A percentile compares a stretch with the other conserved stretches of the same genome.
phyloP scores from a whole-genome alignment of 2,888 invertebrate genomes.

The Apodemia zela region DNA sequence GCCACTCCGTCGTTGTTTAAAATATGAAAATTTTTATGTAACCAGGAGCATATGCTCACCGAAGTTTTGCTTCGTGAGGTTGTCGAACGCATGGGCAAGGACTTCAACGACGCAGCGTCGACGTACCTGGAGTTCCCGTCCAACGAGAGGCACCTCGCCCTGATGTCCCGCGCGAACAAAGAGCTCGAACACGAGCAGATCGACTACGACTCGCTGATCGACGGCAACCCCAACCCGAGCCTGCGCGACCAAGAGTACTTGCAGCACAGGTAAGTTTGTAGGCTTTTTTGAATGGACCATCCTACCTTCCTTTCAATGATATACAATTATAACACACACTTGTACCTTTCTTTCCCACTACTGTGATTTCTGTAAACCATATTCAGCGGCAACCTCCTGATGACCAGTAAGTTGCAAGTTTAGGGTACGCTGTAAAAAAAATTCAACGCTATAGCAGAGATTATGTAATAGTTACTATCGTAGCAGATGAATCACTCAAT shows the following conservation, averaged over 20 bases:
- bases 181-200: constrained; percentile 81
- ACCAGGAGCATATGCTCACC: constrained; percentile 83
- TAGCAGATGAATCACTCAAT: no score
- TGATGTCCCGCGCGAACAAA: constrained; percentile 79
- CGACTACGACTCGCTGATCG: constrained; percentile 87
- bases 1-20: no score
- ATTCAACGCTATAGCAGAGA: no score
- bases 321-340: no score
- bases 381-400: no score
- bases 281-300: no score
- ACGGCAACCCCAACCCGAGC: constrained; percentile 87
- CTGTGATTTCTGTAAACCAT: no score
- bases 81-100: constrained; percentile 88
- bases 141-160: constrained; percentile 62
- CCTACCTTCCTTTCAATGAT: no score
- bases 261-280: constrained; percentile 83
- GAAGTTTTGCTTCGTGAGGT: constrained; percentile 88
- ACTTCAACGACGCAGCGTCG: constrained; percentile 84
- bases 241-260: constrained; percentile 93
- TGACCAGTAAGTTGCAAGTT: no score
- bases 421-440: no score
- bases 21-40: background rate
- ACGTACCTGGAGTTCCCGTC: constrained; percentile 83
- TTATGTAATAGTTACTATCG: no score
- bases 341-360: no score